A percentile compares a stretch with the other conserved stretches of the same genome.
Conservation (phyloP, 2,797 vertebrate species). For the Gymnoscopelus braueri region DNA sequence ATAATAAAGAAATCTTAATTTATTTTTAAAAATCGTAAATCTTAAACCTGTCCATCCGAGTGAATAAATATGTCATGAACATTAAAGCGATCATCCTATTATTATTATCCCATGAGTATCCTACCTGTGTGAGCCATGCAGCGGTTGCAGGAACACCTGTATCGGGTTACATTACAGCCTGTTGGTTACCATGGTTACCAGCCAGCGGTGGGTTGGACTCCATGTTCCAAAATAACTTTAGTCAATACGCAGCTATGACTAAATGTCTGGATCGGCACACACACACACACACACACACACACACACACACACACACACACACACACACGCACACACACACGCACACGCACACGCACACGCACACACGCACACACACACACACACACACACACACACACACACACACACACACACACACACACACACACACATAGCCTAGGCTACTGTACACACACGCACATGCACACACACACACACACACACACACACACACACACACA, state of each 20-base stretch:
- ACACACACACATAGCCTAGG: background rate
- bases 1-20: too few species aligned
- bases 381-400: background rate
- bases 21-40: too few species aligned
- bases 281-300: background rate
- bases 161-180: slow-evolving; percentile 70
- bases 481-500: too few species aligned
- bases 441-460: background rate
- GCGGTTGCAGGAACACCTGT: slow-evolving; percentile 74
- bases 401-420: background rate
- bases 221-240: slow-evolving; percentile 46
- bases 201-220: slow-evolving; percentile 70
- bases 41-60: too few species aligned
- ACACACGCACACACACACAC: too few species aligned
- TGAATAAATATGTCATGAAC: too few species aligned
- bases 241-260: slow-evolving; percentile 59
- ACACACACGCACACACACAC: too few species aligned
- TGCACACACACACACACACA: too few species aligned
- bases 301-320: background rate
- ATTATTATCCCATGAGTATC: too few species aligned
- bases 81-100: too few species aligned
- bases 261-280: slow-evolving; percentile 51
- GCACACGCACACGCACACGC: too few species aligned
- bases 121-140: slow-evolving; percentile 63
- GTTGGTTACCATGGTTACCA: background rate